phyloP scores from a whole-genome alignment of 1,140 invertebrate species.

The Agrypnia vestita region DNA sequence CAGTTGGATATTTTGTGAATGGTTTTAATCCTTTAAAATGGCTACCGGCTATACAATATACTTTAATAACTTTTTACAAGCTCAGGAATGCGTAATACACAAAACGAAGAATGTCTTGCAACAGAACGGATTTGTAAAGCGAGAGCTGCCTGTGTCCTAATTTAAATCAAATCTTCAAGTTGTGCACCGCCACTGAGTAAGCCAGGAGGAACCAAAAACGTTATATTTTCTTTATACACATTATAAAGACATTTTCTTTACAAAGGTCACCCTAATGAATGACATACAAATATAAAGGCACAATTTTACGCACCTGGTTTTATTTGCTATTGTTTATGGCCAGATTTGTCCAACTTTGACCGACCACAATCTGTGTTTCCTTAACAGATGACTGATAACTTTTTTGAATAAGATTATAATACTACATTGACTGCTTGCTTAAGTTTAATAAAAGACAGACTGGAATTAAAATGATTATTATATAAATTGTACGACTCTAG shows the following conservation, averaged over 20 bases:
- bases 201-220: constrained; percentile 3
- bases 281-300: constrained; percentile 57
- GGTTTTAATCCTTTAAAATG: no score
- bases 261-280: constrained; percentile 12
- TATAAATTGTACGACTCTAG: not conserved
- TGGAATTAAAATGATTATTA: no score
- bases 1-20: no score
- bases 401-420: not conserved
- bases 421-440: no score
- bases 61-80: no score
- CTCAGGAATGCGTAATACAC: no score
- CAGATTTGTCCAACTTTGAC: constrained; percentile 37
- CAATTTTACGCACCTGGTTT: constrained; percentile 60
- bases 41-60: no score
- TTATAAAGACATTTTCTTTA: constrained; percentile 35
- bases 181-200: not conserved
- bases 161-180: not conserved
- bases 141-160: not conserved
- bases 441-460: no score
- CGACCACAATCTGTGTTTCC: constrained; percentile 1
- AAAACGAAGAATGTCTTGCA: no score
- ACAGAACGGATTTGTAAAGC: no score
- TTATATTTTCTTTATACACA: constrained; percentile 7
- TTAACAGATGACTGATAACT: not conserved
- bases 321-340: constrained; percentile 53